Conservation (phyloP, 30 jellyfish, hydroid and myxozoan species). For the Catostylus mosaicus region DNA sequence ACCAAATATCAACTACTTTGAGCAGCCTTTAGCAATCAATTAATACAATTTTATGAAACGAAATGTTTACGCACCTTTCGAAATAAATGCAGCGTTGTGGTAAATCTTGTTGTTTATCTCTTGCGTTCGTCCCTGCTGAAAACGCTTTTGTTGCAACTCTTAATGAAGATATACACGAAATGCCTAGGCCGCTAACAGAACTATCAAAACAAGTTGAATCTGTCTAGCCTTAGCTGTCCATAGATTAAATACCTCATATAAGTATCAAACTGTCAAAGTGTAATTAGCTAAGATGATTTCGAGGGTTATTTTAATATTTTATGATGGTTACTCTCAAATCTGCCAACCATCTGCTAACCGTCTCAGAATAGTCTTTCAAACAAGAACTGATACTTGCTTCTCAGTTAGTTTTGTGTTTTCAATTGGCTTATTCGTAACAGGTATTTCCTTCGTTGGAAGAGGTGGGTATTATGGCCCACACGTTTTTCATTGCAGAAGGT, state of each 20-base stretch:
- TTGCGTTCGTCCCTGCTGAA: not conserved
- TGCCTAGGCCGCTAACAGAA: not conserved
- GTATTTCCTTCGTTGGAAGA: not conserved
- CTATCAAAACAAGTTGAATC: not conserved
- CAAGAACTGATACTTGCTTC: not conserved
- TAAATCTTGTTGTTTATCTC: too few species aligned
- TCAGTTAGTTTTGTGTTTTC: not conserved
- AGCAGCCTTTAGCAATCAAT: too few species aligned
- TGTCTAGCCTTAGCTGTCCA: not conserved
- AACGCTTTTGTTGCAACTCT: not conserved
- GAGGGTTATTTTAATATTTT: not conserved
- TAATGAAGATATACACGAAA: not conserved
- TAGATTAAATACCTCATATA: not conserved
- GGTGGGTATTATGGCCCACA: not conserved
- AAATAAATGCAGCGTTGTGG: too few species aligned
- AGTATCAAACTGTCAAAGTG: not conserved
- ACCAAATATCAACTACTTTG: too few species aligned
- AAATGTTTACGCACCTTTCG: too few species aligned
- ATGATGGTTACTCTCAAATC: not conserved
- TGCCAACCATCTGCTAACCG: not conserved
- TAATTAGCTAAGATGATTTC: not conserved
- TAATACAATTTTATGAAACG: too few species aligned
- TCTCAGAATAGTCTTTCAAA: not conserved
- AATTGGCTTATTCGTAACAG: not conserved
- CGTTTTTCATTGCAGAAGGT: not conserved